A percentile compares a stretch with the other conserved stretches of the same genome.
Conservation (phyloP, 2,888 invertebrate species). For the Calephelis perditalis region DNA sequence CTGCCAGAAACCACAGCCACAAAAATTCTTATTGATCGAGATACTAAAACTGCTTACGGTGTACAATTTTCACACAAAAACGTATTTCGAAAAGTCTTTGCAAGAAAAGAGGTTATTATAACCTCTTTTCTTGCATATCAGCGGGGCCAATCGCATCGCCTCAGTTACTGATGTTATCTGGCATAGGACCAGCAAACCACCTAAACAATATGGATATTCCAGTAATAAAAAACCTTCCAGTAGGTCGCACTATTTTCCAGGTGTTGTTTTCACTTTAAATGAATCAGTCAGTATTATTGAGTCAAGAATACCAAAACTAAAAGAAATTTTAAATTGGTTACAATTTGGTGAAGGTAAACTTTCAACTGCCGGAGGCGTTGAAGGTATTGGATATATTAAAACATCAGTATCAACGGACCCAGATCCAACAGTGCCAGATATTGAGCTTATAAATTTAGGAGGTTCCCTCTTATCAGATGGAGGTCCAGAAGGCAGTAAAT, state of each 20-base stretch:
- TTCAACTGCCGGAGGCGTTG: constrained; percentile 78
- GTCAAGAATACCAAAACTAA: constrained; percentile 35
- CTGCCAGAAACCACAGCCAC: constrained; percentile 81
- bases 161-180: constrained; percentile 93
- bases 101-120: constrained; percentile 88
- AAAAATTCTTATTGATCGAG: constrained; percentile 81
- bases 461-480: constrained; percentile 82
- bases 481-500: constrained; percentile 53
- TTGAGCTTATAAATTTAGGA: constrained; percentile 81
- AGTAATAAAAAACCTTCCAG: constrained; percentile 80
- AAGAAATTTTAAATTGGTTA: constrained; percentile 45
- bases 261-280: constrained; percentile 61
- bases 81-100: constrained; percentile 65
- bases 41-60: constrained; percentile 81
- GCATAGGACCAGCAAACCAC: constrained; percentile 78
- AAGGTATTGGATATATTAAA: constrained; percentile 82
- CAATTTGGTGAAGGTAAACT: constrained; percentile 61
- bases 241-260: constrained; percentile 80
- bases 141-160: constrained; percentile 94
- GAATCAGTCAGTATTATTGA: constrained; percentile 54
- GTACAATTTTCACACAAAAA: constrained; percentile 80
- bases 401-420: constrained; percentile 76
- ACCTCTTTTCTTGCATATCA: too few relatives aligned
- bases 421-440: constrained; percentile 78
- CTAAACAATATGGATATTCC: constrained; percentile 75